Evolutionary conservation across 2,888 invertebrate species (phyloP).

Genomic region (Eledone cirrhosa): DNA sequence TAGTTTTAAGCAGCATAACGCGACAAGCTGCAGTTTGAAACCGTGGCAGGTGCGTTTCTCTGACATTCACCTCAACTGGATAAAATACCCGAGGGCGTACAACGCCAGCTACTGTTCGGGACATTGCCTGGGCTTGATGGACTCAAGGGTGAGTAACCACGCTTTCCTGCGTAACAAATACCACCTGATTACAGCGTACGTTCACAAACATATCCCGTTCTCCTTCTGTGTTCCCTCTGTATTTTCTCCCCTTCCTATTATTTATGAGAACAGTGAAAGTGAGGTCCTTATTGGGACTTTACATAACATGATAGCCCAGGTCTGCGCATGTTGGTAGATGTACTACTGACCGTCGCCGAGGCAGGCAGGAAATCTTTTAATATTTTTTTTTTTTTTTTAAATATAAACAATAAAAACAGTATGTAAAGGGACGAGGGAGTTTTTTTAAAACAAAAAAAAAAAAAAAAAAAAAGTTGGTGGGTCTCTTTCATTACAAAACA

Average conservation of each 20-base stretch:
- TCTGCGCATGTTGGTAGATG: not conserved
- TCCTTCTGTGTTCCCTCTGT: not conserved
- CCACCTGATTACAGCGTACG: not conserved
- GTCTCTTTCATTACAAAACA: no score
- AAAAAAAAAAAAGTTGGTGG: not conserved
- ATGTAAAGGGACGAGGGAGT: not conserved
- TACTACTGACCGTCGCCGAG: not conserved
- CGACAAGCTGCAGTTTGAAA: not conserved
- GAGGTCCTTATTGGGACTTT: not conserved
- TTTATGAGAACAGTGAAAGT: not conserved
- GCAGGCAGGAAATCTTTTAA: not conserved
- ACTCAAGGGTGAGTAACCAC: slow-evolving; percentile 17
- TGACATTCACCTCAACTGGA: not conserved
- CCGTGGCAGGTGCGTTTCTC: not conserved
- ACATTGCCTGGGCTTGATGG: not conserved
- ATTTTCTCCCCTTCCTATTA: not conserved
- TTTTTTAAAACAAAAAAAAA: not conserved
- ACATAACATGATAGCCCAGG: not conserved
- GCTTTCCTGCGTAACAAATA: slow-evolving; percentile 9
- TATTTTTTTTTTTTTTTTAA: not conserved
- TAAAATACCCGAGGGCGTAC: not conserved
- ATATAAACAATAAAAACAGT: not conserved
- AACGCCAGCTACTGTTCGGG: not conserved
- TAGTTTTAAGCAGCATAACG: not conserved
- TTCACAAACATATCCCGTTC: not conserved